Evolutionary conservation across 1,140 invertebrate genomes (phyloP), one percentile per base, ranked within the genome.

Genomic region (Ephestia elutella): DNA sequence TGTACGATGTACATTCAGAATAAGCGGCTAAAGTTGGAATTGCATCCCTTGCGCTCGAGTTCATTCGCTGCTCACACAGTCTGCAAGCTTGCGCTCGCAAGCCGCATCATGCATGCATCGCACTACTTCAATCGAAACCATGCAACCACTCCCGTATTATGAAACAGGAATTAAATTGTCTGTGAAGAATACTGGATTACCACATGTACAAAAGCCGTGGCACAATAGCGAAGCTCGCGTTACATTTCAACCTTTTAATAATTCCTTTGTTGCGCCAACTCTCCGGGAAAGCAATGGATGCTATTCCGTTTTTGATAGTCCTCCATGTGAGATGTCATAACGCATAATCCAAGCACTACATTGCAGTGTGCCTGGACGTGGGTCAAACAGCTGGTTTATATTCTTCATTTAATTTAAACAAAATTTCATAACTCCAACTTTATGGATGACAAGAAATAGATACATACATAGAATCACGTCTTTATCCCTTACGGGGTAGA

Each of bases 81-180:
- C 28, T 54, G 49, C 54, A 32, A 17, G 11, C 38, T 30, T 54
- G 35, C 50, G 54, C 62, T 20, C n/a, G 20, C 53, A 8, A n/a
- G 48, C 50, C 50, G 51, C 57, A 49, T 35, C 48, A 50, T 28
- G 61, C 49, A 51, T 59, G 57, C 62, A 57, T 49, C 63, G 32
- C 32, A 13, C 38, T 44, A 15, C n/a, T 44, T 44, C 38, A 15
- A n/a, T 44, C 15, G 38, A 8, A 44, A 35, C 32, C 49, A 59
- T 50, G 44, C 38, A 48, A 54, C 38, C 54, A 60, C 55, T 68
- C 61, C 66, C 58, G 64, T 68, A 59, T 72, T 70, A 69, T 74
- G 69, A 75, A 80, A 80, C 73, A 65, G 63, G 75, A 77, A 73
- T 80, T 77, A 80, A 75, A 75, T 80, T 77, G 70, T 67, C 68